A percentile compares a stretch with the other conserved stretches of the same genome.
Evolutionary conservation across 53 echinoderm and acorn worm genomes (phyloP).

Genomic region (Echinarachnius parma): DNA sequence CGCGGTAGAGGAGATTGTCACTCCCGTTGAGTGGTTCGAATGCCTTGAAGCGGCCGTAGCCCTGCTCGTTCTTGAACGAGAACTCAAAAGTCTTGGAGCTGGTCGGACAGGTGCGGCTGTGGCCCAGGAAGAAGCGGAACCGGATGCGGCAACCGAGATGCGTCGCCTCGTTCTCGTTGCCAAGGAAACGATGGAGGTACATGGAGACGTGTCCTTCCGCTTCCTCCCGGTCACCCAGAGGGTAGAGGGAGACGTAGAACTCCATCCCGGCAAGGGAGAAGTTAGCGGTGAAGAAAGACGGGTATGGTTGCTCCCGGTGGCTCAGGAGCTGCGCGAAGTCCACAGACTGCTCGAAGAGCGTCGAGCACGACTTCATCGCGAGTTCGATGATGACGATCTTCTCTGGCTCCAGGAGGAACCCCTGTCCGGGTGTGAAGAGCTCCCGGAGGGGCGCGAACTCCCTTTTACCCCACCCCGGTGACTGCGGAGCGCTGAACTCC

Average conservation of each 20-base stretch:
- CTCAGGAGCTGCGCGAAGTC: constrained; percentile 76
- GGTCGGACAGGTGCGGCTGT: constrained; percentile 58
- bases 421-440: constrained; percentile 70
- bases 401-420: constrained; percentile 83
- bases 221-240: constrained; percentile 87
- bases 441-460: constrained; percentile 84
- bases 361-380: constrained; percentile 84
- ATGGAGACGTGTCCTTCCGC: constrained; percentile 85
- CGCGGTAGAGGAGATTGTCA: constrained; percentile 67
- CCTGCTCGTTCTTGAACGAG: constrained; percentile 89
- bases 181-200: constrained; percentile 89
- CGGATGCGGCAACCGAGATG: constrained; percentile 84
- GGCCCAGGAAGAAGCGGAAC: constrained; percentile 87
- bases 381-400: constrained; percentile 86
- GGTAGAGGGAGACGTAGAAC: constrained; percentile 91
- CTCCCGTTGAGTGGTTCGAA: constrained; percentile 73
- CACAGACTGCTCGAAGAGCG: constrained; percentile 77
- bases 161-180: constrained; percentile 58
- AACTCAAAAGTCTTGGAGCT: constrained; percentile 92
- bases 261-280: constrained; percentile 79
- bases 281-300: constrained; percentile 90
- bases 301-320: constrained; percentile 67
- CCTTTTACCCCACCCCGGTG: constrained; percentile 92
- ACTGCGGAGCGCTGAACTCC: constrained; percentile 82
- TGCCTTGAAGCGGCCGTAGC: constrained; percentile 87